Evolutionary conservation across 2,888 invertebrate species (phyloP).

Genomic region (Frankliniella intonsa): DNA sequence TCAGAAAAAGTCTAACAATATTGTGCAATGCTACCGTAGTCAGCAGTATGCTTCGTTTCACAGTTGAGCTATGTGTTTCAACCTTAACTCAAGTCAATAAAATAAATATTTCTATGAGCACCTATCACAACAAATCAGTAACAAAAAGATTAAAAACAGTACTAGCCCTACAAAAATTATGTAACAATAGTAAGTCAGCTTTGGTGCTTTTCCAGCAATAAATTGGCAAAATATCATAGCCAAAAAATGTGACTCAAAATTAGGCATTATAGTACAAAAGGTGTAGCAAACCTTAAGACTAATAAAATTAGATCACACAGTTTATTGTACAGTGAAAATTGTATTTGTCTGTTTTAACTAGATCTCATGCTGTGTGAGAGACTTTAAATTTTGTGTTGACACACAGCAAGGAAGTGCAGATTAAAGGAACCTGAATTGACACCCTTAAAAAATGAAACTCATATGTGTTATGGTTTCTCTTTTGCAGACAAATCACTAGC

Average conservation of each 20-base stretch:
- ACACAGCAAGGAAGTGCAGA: no score
- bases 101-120: constrained; percentile 4
- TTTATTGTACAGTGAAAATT: constrained; percentile 16
- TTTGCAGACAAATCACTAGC: no score
- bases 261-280: neutral
- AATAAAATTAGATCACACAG: constrained; percentile 14
- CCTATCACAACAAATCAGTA: constrained; percentile 26
- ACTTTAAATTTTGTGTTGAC: neutral
- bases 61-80: neutral
- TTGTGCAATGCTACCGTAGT: no score
- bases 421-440: no score
- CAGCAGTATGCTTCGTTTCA: neutral
- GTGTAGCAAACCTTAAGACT: neutral
- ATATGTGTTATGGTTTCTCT: no score
- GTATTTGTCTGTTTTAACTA: neutral
- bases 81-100: neutral
- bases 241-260: neutral
- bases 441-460: no score
- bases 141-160: neutral
- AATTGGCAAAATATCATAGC: constrained; percentile 15
- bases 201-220: constrained; percentile 20
- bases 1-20: no score
- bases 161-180: neutral
- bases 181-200: neutral
- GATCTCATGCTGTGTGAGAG: no score